Base-by-base conservation (phyloP, 2,888 invertebrate genomes). In the Pheosia gnoma region DNA sequence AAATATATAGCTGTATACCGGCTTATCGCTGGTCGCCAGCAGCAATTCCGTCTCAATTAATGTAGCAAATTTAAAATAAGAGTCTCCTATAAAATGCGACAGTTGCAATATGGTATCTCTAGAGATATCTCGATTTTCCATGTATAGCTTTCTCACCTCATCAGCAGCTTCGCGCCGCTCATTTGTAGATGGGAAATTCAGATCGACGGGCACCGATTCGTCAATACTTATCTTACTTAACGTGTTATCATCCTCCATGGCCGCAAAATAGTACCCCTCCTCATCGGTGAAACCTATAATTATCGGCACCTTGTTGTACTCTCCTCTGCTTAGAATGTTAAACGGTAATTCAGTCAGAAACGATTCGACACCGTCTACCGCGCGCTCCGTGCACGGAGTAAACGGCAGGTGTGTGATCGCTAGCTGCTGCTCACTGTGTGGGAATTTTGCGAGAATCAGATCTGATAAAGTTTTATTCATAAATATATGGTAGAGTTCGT, bases 41-140 rank as follows among this genome's bases (percentile, higher is more conserved):
- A 78, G 59, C n/a, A 81, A 13, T 10, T 68, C 66, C 0, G 71
- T 72, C 61, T 81, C 80, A 25, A 61, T 65, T 11, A 72, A 39
- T 0, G 65, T 58, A 0, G 78, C 76, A 55, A 67, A 74, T 5
- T 69, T 71, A 13, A 79, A 73, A 56, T 72, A 70, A 0, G 69
- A 57, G 1, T 80, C 78, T 2, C 78, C 77, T 25, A 61, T 56
- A 51, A 69, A 68, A 41, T 63, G 66, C 0, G 78, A 89, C 77
- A 54, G 82, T 82, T 78, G 84, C 72, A 62, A 7, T 6, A 58
- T 37, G 68, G 6, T 78, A 49, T 60, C 85, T 82, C 63, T 84
- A 79, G 39, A 87, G 76, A 61, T 81, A 74, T 25, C 84, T 36
- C 66, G 60, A 81, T 75, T 87, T 68, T 68, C 70, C 37, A 92